These are phyloP conservation scores for Imbricaverruca yamaguchii DNA, from an alignment of 2,888 invertebrate species.

Conservation along the genomic window DNA sequence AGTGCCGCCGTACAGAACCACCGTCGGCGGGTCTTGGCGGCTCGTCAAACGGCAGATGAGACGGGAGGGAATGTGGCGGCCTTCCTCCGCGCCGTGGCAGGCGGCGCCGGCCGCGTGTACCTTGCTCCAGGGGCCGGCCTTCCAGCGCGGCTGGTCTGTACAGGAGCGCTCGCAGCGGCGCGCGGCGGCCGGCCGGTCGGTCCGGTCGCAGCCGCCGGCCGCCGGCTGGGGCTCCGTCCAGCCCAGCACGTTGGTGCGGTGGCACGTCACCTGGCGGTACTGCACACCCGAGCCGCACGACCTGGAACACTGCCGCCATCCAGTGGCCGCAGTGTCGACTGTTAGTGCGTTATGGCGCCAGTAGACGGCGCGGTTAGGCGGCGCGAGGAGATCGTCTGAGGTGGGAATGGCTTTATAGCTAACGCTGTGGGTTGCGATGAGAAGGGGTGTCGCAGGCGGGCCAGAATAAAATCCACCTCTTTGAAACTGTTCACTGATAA, in stretches of 20 bases:
- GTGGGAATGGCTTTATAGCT: background rate
- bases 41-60: no score
- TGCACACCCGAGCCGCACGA: constrained; percentile 54
- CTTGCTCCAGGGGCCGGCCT: constrained; percentile 36
- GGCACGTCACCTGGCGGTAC: constrained; percentile 53
- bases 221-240: constrained; percentile 47
- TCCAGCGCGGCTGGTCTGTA: constrained; percentile 49
- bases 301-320: constrained; percentile 50
- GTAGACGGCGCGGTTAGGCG: background rate
- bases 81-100: no score
- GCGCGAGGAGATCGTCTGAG: background rate
- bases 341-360: background rate
- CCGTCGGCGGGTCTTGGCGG: no score
- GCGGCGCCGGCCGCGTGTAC: background rate
- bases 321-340: background rate
- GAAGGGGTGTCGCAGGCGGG: background rate
- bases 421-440: background rate
- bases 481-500: background rate
- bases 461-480: no score
- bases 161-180: constrained; percentile 50
- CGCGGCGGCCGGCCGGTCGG: constrained; percentile 42
- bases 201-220: constrained; percentile 41
- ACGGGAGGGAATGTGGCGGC: no score
- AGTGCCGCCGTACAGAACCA: no score
- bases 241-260: constrained; percentile 48